These are phyloP conservation scores for Rhinophrynus dorsalis DNA, from an alignment of 2,797 vertebrate species.

Conservation along the genomic window DNA sequence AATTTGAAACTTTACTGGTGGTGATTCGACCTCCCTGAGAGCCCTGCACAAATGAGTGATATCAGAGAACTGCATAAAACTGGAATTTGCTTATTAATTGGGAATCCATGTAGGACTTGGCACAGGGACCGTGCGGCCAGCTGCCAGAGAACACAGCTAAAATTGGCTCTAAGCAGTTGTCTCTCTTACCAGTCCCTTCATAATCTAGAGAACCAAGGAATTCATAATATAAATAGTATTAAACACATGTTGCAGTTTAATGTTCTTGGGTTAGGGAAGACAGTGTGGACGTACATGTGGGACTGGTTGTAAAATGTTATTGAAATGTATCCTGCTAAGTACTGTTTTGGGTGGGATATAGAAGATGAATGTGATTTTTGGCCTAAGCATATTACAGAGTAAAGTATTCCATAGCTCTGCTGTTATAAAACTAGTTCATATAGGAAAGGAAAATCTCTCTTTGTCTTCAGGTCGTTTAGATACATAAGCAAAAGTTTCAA, in stretches of 20 bases:
- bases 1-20: neutral
- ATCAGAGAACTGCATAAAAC: neutral
- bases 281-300: neutral
- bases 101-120: conserved; percentile 21
- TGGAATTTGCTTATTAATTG: conserved; percentile 20
- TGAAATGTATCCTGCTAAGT: neutral
- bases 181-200: neutral
- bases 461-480: neutral
- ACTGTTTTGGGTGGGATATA: conserved; percentile 2
- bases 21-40: neutral
- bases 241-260: conserved; percentile 8
- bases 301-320: conserved; percentile 1
- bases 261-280: neutral
- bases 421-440: neutral
- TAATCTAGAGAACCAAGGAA: conserved; percentile 24
- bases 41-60: neutral
- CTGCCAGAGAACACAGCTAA: conserved; percentile 30
- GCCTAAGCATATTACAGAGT: neutral
- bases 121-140: neutral
- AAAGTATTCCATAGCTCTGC: neutral
- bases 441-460: neutral
- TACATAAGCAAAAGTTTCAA: neutral
- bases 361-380: neutral
- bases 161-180: conserved; percentile 29
- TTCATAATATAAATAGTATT: conserved; percentile 29